A percentile compares a stretch with the other conserved stretches of the same genome.
phyloP scores from a whole-genome alignment of 2,888 invertebrate genomes.

The Euzophera pinguis region DNA sequence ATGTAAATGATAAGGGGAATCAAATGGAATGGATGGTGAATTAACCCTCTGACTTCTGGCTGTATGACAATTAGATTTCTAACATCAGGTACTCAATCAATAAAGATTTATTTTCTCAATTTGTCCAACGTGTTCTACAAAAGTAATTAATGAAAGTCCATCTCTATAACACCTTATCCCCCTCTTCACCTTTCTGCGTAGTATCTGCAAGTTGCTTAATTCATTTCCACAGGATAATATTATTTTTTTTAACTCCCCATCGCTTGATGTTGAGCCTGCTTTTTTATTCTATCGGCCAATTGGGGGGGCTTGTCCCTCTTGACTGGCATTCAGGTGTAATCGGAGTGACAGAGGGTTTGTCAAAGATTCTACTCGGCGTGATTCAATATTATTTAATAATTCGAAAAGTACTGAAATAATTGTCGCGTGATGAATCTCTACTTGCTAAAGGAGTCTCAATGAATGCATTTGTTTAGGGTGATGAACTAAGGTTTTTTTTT shows the following conservation, averaged over 20 bases:
- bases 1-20: too few relatives aligned
- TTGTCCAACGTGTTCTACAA: too few relatives aligned
- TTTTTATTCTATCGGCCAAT: constrained; percentile 63
- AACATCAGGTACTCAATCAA: too few relatives aligned
- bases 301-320: constrained; percentile 64
- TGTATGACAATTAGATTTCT: too few relatives aligned
- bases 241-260: constrained; percentile 76
- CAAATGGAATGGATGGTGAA: too few relatives aligned
- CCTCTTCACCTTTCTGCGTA: constrained; percentile 45
- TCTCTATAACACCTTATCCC: constrained; percentile 36
- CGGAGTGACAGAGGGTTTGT: constrained; percentile 51
- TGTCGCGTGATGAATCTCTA: not conserved
- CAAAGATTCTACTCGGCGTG: constrained; percentile 5
- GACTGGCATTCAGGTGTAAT: constrained; percentile 62
- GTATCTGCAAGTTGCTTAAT: constrained; percentile 76
- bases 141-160: too few relatives aligned
- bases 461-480: not conserved
- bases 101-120: too few relatives aligned
- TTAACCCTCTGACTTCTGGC: too few relatives aligned
- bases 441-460: not conserved
- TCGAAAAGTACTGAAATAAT: not conserved
- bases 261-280: constrained; percentile 60
- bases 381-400: constrained; percentile 9
- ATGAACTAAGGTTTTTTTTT: not conserved
- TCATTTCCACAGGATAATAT: constrained; percentile 80